phyloP scores from a whole-genome alignment of 2,888 invertebrate species.

The Eupithecia subumbrata region DNA sequence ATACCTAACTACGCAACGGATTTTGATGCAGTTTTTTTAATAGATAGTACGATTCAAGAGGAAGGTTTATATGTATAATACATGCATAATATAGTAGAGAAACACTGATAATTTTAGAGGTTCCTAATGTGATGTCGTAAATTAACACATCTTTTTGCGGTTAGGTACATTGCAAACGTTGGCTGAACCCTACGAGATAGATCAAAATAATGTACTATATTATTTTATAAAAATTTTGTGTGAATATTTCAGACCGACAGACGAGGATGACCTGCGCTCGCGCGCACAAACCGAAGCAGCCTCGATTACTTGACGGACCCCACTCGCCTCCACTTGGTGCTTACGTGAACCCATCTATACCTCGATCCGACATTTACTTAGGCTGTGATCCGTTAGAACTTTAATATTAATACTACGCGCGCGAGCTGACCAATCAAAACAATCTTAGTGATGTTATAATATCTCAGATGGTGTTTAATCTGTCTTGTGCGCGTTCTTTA shows the following conservation, averaged over 20 bases:
- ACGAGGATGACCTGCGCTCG: slow-evolving; percentile 72
- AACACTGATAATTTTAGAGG: too few relatives aligned
- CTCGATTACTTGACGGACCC: slow-evolving; percentile 72
- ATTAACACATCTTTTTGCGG: too few relatives aligned
- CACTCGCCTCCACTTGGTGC: slow-evolving; percentile 42
- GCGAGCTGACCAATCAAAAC: neutral
- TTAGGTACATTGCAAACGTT: too few relatives aligned
- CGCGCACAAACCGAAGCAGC: slow-evolving; percentile 68
- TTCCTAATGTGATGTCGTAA: too few relatives aligned
- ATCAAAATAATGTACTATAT: too few relatives aligned
- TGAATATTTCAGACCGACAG: slow-evolving; percentile 64
- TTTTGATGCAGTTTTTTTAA: too few relatives aligned
- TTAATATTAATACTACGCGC: slow-evolving; percentile 44
- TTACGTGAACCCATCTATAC: slow-evolving; percentile 47
- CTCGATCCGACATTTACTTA: slow-evolving; percentile 66
- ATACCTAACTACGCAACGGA: too few relatives aligned
- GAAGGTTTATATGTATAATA: too few relatives aligned
- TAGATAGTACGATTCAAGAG: too few relatives aligned
- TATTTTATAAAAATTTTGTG: neutral
- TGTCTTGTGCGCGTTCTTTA: neutral
- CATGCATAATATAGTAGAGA: too few relatives aligned
- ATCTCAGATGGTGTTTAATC: neutral
- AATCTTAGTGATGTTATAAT: neutral
- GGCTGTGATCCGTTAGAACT: slow-evolving; percentile 82
- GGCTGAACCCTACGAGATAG: too few relatives aligned